These are phyloP conservation scores for Pteropus rufus DNA, from an alignment of 2,797 vertebrate species.

Conservation along the genomic window DNA sequence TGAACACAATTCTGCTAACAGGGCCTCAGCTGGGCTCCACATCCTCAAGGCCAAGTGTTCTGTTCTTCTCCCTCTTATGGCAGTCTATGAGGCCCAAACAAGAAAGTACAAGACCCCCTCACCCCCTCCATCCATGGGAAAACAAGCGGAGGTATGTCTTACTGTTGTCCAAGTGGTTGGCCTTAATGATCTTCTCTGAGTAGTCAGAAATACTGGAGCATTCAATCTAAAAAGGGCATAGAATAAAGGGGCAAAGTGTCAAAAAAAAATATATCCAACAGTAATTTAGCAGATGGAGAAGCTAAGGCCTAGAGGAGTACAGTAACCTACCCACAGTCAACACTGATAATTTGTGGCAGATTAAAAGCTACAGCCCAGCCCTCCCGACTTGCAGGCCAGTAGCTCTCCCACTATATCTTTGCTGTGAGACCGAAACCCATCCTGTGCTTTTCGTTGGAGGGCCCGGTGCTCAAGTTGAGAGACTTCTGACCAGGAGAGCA, in stretches of 20 bases:
- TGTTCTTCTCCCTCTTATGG: no score
- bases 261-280: neutral
- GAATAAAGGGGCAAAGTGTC: conserved; percentile 26
- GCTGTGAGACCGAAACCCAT: neutral
- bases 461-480: neutral
- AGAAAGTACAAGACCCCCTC: neutral
- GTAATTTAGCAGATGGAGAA: neutral
- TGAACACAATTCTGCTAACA: neutral
- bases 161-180: conserved; percentile 97
- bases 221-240: conserved; percentile 90
- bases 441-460: rapidly evolving
- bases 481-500: neutral
- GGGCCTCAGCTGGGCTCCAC: neutral
- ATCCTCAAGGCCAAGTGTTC: neutral
- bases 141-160: conserved; percentile 79
- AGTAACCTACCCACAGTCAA: neutral
- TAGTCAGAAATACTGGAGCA: conserved; percentile 99
- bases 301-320: neutral
- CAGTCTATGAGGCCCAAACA: neutral
- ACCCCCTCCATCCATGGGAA: neutral
- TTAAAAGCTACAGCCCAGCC: neutral
- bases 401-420: neutral
- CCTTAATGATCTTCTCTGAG: conserved; percentile 99
- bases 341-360: neutral
- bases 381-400: neutral